Evolutionary conservation across 2,888 invertebrate species (phyloP).

Genomic region (Euzetes globulus): DNA sequence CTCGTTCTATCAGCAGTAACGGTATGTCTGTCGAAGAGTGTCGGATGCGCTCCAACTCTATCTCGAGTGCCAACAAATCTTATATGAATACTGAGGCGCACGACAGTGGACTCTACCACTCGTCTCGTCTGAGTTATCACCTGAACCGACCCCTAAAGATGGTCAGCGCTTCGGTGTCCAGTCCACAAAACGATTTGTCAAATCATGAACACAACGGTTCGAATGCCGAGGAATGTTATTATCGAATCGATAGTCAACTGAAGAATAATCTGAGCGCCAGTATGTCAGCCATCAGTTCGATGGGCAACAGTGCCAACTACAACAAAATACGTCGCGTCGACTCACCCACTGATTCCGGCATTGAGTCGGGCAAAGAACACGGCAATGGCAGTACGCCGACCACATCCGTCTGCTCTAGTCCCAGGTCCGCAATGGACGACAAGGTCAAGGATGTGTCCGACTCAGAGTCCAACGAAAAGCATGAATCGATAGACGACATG

Average conservation of each 20-base stretch:
- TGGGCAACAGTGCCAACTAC: conserved; percentile 30
- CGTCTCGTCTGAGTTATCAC: not conserved
- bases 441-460: conserved; percentile 57
- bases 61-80: conserved; percentile 21
- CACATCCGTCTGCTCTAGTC: conserved; percentile 47
- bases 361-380: conserved; percentile 84
- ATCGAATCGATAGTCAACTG: conserved; percentile 19
- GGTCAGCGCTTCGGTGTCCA: conserved; percentile 15
- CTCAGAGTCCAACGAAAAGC: conserved; percentile 47
- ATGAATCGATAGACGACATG: conserved; percentile 70
- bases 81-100: not conserved
- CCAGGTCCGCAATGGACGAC: conserved; percentile 52
- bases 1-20: conserved; percentile 39
- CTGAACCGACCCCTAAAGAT: conserved; percentile 8
- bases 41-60: not conserved
- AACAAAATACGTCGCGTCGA: conserved; percentile 54
- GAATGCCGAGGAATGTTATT: conserved; percentile 6
- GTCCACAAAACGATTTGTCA: conserved; percentile 9
- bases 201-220: conserved; percentile 7
- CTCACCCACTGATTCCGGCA: conserved; percentile 85
- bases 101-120: conserved; percentile 1
- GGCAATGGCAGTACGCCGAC: conserved; percentile 53
- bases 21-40: conserved; percentile 23
- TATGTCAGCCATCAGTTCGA: conserved; percentile 2
- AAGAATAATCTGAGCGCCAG: conserved; percentile 5